These are phyloP conservation scores for Drosophila pullipes DNA, from an alignment of 2,888 invertebrate genomes.

Conservation along the genomic window DNA sequence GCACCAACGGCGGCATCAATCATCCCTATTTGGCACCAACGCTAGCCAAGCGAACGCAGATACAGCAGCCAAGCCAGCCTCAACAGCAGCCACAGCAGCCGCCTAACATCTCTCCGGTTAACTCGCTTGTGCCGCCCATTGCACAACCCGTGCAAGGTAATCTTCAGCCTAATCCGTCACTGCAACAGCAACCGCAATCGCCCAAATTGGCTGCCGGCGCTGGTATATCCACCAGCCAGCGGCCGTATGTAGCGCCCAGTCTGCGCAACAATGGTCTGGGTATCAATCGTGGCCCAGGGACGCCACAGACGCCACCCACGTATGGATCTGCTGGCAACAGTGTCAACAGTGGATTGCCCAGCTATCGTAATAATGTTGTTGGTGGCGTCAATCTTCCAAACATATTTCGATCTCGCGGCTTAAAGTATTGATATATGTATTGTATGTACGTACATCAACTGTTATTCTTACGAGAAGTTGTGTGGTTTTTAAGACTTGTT, in stretches of 20 bases:
- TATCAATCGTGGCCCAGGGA: conserved; percentile 63
- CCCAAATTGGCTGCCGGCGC: conserved; percentile 17
- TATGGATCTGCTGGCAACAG: conserved; percentile 21
- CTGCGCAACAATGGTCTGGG: conserved; percentile 79
- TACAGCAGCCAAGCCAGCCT: conserved; percentile 44
- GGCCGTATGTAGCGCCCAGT: conserved; percentile 84
- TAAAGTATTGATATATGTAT: conserved; percentile 78
- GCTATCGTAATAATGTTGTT: conserved; percentile 62
- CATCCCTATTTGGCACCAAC: conserved; percentile 83
- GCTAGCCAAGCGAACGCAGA: conserved; percentile 72
- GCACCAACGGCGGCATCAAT: conserved; percentile 63
- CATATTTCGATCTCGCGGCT: conserved; percentile 80
- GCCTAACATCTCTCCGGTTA: conserved; percentile 59
- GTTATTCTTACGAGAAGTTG: conserved; percentile 35
- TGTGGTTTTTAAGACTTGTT: conserved; percentile 43
- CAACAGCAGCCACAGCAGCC: conserved; percentile 42
- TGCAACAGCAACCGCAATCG: conserved; percentile 32
- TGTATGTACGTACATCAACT: conserved; percentile 14
- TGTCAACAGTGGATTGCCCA: conserved; percentile 47
- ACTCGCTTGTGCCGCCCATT: conserved; percentile 61
- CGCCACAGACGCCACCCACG: conserved; percentile 23
- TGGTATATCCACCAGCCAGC: conserved; percentile 79
- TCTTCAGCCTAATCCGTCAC: conserved; percentile 37
- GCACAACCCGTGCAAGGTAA: conserved; percentile 36
- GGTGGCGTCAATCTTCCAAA: conserved; percentile 67